These are phyloP conservation scores for Clarias platycephalus DNA, from an alignment of 2,797 vertebrate species.

Conservation along the genomic window DNA sequence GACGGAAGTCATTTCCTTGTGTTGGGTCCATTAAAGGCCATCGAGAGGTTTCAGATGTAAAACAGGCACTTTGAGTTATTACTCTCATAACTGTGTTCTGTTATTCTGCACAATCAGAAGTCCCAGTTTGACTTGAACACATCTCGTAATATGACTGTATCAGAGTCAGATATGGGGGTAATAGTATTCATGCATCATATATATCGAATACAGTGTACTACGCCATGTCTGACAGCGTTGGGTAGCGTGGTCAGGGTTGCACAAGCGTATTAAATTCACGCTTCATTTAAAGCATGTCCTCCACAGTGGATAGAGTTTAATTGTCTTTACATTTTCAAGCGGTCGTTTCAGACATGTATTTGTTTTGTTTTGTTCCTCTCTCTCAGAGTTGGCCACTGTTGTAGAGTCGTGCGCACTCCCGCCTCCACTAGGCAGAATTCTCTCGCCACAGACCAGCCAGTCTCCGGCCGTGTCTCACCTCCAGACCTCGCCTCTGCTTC, in stretches of 20 bases:
- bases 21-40: no score
- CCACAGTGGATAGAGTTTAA: neutral
- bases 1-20: no score
- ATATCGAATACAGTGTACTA: no score
- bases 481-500: slow-evolving; percentile 83
- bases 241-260: neutral
- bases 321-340: neutral
- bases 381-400: slow-evolving; percentile 54
- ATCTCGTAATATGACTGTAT: no score
- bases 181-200: no score
- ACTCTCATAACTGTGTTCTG: no score
- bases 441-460: slow-evolving; percentile 81
- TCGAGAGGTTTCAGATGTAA: no score
- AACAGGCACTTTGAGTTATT: no score
- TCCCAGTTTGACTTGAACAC: no score
- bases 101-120: no score
- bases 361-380: neutral
- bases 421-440: slow-evolving; percentile 80
- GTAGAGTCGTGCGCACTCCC: slow-evolving; percentile 75
- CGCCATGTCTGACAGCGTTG: neutral
- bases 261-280: neutral
- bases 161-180: no score
- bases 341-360: neutral
- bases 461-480: slow-evolving; percentile 69
- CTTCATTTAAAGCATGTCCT: neutral